These are phyloP conservation scores for Pseudorhombus dupliciocellatus DNA, from an alignment of 2,113 vertebrate genomes.

Conservation along the genomic window DNA sequence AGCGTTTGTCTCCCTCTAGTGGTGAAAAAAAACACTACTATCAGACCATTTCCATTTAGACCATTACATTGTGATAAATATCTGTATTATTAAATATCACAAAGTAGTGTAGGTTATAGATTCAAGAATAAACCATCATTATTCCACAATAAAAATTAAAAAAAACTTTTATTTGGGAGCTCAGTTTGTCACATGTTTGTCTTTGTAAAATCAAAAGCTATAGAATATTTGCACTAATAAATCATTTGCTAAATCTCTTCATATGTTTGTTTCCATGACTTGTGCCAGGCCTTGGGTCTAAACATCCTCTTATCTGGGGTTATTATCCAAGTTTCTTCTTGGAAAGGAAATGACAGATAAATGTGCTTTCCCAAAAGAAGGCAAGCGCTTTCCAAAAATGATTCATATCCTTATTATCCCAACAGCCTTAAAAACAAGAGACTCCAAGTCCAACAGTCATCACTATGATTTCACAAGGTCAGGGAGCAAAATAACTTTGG, in stretches of 20 bases:
- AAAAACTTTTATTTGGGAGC: no score
- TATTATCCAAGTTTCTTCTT: conserved; percentile 3
- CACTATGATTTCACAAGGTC: not conserved
- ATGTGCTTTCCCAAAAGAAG: conserved; percentile 5
- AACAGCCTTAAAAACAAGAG: conserved; percentile 43
- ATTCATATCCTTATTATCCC: not conserved
- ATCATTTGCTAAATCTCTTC: not conserved
- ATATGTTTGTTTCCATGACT: not conserved
- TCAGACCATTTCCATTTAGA: not conserved
- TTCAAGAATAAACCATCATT: not conserved
- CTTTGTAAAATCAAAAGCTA: not conserved
- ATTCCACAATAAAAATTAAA: no score
- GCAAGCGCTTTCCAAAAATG: conserved; percentile 7
- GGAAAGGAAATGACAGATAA: not conserved
- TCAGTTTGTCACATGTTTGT: no score
- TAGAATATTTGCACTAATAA: not conserved
- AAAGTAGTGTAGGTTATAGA: not conserved
- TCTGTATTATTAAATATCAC: not conserved
- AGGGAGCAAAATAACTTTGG: not conserved
- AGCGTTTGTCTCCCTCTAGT: conserved; percentile 31
- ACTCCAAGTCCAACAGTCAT: not conserved
- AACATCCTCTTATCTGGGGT: not conserved
- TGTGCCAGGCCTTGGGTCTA: not conserved
- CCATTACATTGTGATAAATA: not conserved
- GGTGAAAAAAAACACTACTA: no score